Conservation (phyloP, 2,113 vertebrate species). For the Petaurus breviceps region DNA sequence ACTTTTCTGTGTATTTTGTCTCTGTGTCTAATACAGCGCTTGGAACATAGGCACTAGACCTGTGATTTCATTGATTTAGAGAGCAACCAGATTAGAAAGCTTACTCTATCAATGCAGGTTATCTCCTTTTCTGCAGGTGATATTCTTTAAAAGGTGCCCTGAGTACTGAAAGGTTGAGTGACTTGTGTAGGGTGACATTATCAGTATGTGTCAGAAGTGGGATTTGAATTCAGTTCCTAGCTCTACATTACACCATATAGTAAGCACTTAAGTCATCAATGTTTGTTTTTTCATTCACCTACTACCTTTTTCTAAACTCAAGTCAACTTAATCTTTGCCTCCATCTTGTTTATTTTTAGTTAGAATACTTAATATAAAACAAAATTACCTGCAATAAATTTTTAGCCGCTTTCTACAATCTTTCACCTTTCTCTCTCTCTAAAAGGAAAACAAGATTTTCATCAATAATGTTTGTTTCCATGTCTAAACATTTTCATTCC, state of each 20-base stretch:
- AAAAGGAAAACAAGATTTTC: slow-evolving; percentile 49
- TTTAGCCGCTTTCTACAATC: slow-evolving; percentile 1
- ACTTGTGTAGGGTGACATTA: not conserved
- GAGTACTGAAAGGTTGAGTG: not conserved
- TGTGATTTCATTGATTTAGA: not conserved
- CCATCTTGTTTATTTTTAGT: slow-evolving; percentile 11
- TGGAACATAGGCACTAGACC: not conserved
- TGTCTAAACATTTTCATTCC: slow-evolving; percentile 17
- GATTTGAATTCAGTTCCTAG: not conserved
- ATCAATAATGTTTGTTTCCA: slow-evolving; percentile 17
- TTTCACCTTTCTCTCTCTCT: not conserved
- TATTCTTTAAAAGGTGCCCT: not conserved
- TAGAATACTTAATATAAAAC: slow-evolving; percentile 41
- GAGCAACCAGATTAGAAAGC: not conserved
- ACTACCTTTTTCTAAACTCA: not conserved
- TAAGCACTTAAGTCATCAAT: not conserved
- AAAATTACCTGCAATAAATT: not conserved
- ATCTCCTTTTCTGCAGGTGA: not conserved
- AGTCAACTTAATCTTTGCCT: not conserved
- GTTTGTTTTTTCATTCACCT: not conserved
- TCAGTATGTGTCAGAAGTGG: not conserved
- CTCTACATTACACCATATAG: not conserved
- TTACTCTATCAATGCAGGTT: not conserved
- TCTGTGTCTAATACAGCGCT: not conserved
- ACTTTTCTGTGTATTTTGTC: not conserved